phyloP scores from a whole-genome alignment of 2,797 vertebrate genomes.

The Phoebastria nigripes region DNA sequence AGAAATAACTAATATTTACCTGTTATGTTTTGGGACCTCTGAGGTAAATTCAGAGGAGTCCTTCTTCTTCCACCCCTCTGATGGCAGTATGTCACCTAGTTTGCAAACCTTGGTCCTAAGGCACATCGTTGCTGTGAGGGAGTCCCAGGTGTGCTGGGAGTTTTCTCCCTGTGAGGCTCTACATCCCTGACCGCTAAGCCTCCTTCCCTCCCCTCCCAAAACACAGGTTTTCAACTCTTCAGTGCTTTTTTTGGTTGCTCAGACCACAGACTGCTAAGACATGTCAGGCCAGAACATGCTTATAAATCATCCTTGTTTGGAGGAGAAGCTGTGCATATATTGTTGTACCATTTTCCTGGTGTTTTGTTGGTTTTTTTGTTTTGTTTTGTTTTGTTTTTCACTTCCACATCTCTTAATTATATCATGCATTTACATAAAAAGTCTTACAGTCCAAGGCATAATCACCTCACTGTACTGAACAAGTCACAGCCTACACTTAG shows the following conservation, averaged over 20 bases:
- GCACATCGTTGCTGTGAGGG: neutral
- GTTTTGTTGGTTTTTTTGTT: no score
- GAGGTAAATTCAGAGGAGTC: neutral
- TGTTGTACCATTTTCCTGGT: neutral
- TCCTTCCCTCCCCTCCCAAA: neutral
- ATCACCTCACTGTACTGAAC: neutral
- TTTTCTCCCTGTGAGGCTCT: neutral
- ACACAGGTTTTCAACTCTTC: neutral
- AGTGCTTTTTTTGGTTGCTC: neutral
- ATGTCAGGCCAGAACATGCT: neutral
- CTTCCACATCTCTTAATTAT: neutral
- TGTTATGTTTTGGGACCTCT: neutral
- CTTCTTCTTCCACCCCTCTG: neutral
- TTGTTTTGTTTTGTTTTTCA: neutral
- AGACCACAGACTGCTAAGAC: neutral
- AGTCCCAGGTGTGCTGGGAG: neutral
- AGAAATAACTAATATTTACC: neutral
- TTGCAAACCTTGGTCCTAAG: neutral
- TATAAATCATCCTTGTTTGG: neutral
- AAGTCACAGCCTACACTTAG: neutral
- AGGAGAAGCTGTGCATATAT: neutral
- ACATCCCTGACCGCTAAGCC: neutral
- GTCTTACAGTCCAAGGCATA: neutral
- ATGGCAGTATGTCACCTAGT: no score
- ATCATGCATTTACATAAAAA: neutral